These are phyloP conservation scores for Alfaro cultratus DNA, from an alignment of 2,797 vertebrate genomes.

Conservation along the genomic window DNA sequence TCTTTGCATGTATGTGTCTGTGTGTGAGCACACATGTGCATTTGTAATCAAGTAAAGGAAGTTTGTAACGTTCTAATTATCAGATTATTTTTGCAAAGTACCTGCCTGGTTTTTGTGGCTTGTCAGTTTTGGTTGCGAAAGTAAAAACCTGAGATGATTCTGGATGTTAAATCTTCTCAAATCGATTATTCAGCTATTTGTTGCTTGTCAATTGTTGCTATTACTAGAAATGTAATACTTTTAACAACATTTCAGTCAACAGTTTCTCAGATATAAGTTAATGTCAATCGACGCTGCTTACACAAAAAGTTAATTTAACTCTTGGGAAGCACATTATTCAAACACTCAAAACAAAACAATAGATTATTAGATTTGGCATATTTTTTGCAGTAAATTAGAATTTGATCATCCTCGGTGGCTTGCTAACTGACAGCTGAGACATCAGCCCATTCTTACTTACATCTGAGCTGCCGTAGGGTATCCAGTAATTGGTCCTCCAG, in stretches of 20 bases:
- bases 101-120: neutral
- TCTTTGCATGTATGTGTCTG: neutral
- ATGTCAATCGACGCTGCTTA: neutral
- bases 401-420: constrained; percentile 43
- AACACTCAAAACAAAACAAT: constrained; percentile 2
- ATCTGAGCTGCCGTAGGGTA: constrained; percentile 53
- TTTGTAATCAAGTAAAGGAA: constrained; percentile 1
- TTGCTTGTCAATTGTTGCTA: neutral
- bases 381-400: constrained; percentile 25
- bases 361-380: constrained; percentile 5
- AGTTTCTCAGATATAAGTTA: constrained; percentile 13
- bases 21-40: constrained; percentile 7
- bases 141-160: constrained; percentile 7
- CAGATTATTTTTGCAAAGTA: neutral
- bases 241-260: neutral
- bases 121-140: neutral
- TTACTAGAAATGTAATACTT: constrained; percentile 1
- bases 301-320: neutral
- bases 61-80: constrained; percentile 5
- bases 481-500: constrained; percentile 68
- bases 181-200: neutral
- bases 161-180: neutral
- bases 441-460: constrained; percentile 63
- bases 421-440: constrained; percentile 54
- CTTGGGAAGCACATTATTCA: neutral